Evolutionary conservation across 2,888 invertebrate genomes (phyloP).

Genomic region (Dorcus hopei): DNA sequence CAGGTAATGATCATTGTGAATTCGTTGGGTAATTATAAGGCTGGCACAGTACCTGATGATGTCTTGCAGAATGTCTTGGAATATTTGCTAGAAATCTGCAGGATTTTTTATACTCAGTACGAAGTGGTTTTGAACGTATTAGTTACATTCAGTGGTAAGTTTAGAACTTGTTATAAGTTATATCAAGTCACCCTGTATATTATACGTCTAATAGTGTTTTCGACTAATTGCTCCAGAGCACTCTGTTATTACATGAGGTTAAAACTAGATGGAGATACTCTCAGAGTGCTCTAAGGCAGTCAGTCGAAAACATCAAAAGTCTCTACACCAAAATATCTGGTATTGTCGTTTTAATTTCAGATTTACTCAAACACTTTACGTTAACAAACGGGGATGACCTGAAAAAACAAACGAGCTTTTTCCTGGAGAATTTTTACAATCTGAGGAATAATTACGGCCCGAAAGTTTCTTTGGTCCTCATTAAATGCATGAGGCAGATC

Average conservation of each 20-base stretch:
- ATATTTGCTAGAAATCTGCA: constrained; percentile 39
- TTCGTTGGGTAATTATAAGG: constrained; percentile 32
- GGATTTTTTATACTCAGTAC: constrained; percentile 37
- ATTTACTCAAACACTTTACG: constrained; percentile 24
- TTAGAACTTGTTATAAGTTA: too few relatives aligned
- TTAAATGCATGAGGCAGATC: constrained; percentile 47
- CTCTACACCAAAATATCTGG: too few relatives aligned
- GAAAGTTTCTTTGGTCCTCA: constrained; percentile 40
- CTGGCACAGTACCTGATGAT: constrained; percentile 29
- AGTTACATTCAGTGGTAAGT: constrained; percentile 16
- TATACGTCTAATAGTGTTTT: too few relatives aligned
- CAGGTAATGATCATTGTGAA: constrained; percentile 42
- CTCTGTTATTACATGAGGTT: too few relatives aligned
- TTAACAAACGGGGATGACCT: constrained; percentile 10
- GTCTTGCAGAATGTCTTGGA: constrained; percentile 35
- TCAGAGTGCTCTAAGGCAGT: too few relatives aligned
- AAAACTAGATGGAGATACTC: too few relatives aligned
- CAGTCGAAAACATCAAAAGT: too few relatives aligned
- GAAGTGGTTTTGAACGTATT: constrained; percentile 41
- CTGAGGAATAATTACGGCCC: constrained; percentile 42
- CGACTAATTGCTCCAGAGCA: too few relatives aligned
- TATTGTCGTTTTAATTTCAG: constrained; percentile 20
- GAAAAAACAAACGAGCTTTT: not conserved
- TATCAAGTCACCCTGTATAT: too few relatives aligned
- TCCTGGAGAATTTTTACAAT: constrained; percentile 32